A percentile compares a stretch with the other conserved stretches of the same genome.
phyloP scores from a whole-genome alignment of 2,888 invertebrate species.

The Gymnocheta viridis region DNA sequence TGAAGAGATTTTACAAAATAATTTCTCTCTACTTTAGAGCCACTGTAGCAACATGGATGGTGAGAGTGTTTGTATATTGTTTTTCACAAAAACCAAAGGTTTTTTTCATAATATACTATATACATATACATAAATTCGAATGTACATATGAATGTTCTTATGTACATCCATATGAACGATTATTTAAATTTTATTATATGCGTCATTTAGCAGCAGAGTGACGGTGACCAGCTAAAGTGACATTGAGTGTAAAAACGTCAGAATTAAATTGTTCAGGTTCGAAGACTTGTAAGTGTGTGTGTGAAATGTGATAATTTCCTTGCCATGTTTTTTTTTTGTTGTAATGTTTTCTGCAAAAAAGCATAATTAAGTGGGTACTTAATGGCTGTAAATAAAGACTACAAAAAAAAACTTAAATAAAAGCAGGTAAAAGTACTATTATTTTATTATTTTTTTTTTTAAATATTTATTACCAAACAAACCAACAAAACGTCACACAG shows the following conservation, averaged over 20 bases:
- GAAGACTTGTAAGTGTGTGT: background rate
- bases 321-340: constrained; percentile 24
- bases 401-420: background rate
- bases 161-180: background rate
- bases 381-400: constrained; percentile 49
- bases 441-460: background rate
- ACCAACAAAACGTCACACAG: constrained; percentile 4
- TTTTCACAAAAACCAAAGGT: background rate
- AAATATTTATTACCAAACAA: constrained; percentile 65
- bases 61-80: background rate
- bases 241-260: constrained; percentile 54
- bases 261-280: constrained; percentile 28
- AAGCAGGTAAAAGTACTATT: constrained; percentile 54
- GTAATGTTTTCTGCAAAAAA: constrained; percentile 23
- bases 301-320: constrained; percentile 36
- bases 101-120: background rate
- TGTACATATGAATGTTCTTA: background rate
- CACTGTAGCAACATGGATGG: background rate
- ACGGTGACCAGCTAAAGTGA: constrained; percentile 60
- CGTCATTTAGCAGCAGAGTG: constrained; percentile 51
- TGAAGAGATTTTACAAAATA: background rate
- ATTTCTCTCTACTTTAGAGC: background rate
- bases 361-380: constrained; percentile 66
- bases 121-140: too few relatives aligned
- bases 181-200: constrained; percentile 57